A percentile compares a stretch with the other conserved stretches of the same genome.
These are phyloP conservation scores for Heliconius hewitsoni DNA, from an alignment of 1,140 invertebrate genomes.

Conservation along the genomic window DNA sequence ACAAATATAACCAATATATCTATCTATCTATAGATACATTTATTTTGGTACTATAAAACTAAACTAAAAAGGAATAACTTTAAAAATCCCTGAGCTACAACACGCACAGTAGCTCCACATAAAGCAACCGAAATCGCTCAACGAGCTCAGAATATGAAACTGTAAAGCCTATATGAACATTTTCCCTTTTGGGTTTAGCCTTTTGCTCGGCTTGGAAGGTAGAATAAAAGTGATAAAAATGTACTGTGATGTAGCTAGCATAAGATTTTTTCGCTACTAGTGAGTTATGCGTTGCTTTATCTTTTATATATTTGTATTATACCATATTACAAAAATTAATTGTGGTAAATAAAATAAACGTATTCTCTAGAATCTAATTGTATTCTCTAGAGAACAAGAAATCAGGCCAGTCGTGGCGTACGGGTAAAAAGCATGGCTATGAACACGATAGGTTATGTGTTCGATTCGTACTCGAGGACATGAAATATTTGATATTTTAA, in stretches of 20 bases:
- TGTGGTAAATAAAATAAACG: no score
- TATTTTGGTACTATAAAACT: background rate
- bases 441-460: no score
- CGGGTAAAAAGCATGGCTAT: no score
- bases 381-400: no score
- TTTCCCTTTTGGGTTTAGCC: slow-evolving; percentile 26
- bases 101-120: background rate
- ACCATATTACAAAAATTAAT: no score
- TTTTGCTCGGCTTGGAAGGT: slow-evolving; percentile 7
- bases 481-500: no score
- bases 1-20: no score
- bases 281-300: background rate
- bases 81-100: background rate
- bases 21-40: no score
- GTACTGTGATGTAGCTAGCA: background rate
- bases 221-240: slow-evolving; percentile 9
- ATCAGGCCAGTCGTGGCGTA: no score
- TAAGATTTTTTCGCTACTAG: background rate
- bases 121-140: slow-evolving; percentile 18
- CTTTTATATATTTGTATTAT: background rate
- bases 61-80: background rate
- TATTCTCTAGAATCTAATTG: no score
- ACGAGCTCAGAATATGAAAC: slow-evolving; percentile 22
- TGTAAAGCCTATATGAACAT: slow-evolving; percentile 27
- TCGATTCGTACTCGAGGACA: no score